Conservation (phyloP, 1,140 invertebrate species). For the Glossosoma conforme region DNA sequence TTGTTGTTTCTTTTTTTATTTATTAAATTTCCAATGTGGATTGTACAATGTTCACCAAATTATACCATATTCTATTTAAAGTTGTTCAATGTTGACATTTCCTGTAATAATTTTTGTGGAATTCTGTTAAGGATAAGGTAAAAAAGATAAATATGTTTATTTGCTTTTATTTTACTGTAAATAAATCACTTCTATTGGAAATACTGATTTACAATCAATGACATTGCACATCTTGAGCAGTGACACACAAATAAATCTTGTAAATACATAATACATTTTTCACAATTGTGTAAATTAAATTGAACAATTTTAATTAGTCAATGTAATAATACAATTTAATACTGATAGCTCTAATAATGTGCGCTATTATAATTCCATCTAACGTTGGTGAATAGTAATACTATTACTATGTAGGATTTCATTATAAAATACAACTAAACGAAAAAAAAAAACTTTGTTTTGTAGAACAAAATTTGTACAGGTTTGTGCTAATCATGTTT, state of each 20-base stretch:
- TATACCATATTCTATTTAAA: too few relatives aligned
- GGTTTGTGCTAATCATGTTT: not conserved
- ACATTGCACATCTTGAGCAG: conserved; percentile 21
- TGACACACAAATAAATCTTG: conserved; percentile 11
- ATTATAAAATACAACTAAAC: too few relatives aligned
- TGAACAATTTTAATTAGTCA: too few relatives aligned
- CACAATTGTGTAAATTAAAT: not conserved
- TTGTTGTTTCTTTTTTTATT: not conserved
- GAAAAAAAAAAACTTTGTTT: too few relatives aligned
- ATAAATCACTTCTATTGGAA: conserved; percentile 25
- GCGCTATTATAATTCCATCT: not conserved
- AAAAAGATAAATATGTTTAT: conserved; percentile 1
- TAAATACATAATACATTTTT: conserved; percentile 2
- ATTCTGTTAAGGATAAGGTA: too few relatives aligned
- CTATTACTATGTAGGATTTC: too few relatives aligned
- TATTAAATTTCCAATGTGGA: not conserved
- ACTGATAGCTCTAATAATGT: not conserved
- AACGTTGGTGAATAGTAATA: too few relatives aligned
- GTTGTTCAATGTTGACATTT: too few relatives aligned
- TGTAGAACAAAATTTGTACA: conserved; percentile 2
- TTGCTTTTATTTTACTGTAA: conserved; percentile 18
- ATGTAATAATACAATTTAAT: not conserved
- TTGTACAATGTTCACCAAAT: not conserved
- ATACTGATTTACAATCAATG: conserved; percentile 20
- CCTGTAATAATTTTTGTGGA: too few relatives aligned